These are phyloP conservation scores for Hemicordylus capensis DNA, from an alignment of 2,113 vertebrate species.

Conservation along the genomic window DNA sequence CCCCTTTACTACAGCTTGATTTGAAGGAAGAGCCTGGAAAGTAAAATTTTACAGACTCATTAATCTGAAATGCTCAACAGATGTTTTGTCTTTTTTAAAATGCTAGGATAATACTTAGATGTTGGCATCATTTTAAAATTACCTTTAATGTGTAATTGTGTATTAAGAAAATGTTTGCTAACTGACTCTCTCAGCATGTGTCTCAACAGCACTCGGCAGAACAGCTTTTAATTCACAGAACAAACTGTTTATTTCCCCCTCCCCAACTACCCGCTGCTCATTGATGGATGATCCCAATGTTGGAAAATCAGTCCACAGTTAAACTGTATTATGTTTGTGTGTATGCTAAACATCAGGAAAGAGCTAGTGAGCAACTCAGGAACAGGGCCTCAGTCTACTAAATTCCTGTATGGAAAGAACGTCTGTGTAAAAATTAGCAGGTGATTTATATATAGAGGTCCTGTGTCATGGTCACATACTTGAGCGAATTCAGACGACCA, in stretches of 20 bases:
- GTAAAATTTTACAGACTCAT: constrained; percentile 49
- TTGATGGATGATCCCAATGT: constrained; percentile 42
- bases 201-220: constrained; percentile 30
- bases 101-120: neutral
- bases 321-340: constrained; percentile 4
- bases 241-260: constrained; percentile 32
- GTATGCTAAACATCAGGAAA: constrained; percentile 34
- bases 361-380: neutral
- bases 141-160: constrained; percentile 46
- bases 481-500: no score
- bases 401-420: neutral
- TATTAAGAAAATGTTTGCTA: constrained; percentile 47
- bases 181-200: constrained; percentile 55
- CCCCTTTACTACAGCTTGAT: constrained; percentile 96
- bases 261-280: constrained; percentile 12
- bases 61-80: constrained; percentile 44
- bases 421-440: neutral
- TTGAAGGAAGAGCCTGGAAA: constrained; percentile 92
- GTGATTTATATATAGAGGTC: neutral
- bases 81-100: constrained; percentile 33
- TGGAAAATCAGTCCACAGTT: constrained; percentile 40
- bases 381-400: neutral
- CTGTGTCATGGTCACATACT: neutral
- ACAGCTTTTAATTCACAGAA: constrained; percentile 61
- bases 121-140: constrained; percentile 34